phyloP scores from a whole-genome alignment of 2,888 invertebrate genomes.

The Asteroscopus sphinx region DNA sequence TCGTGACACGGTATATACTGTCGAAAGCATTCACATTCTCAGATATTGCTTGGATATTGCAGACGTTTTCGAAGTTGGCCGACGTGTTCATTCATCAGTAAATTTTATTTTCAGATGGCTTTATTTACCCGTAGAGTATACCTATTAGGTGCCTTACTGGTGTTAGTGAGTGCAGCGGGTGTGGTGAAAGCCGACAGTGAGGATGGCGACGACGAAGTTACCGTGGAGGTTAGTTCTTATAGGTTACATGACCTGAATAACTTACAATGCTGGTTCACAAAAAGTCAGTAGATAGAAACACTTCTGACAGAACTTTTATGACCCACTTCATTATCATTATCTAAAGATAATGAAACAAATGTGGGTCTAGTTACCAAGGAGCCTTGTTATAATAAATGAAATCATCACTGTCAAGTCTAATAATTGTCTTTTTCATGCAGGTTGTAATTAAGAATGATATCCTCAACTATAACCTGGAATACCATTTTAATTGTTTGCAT shows the following conservation, averaged over 20 bases:
- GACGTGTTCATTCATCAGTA: constrained; percentile 45
- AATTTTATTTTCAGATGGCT: constrained; percentile 79
- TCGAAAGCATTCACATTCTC: constrained; percentile 11
- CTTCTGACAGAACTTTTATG: constrained; percentile 9
- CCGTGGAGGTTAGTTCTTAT: constrained; percentile 81
- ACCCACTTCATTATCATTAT: constrained; percentile 50
- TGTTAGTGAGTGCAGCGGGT: constrained; percentile 65
- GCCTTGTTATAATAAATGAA: background rate
- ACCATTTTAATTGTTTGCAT: background rate
- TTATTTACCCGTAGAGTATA: constrained; percentile 69
- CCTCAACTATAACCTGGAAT: constrained; percentile 5
- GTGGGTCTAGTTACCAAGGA: constrained; percentile 4
- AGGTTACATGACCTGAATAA: constrained; percentile 68
- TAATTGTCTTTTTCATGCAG: background rate
- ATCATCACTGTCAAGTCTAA: constrained; percentile 6
- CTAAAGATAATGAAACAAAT: constrained; percentile 38
- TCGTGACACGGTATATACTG: constrained; percentile 31
- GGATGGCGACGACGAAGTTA: constrained; percentile 75
- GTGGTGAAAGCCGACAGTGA: constrained; percentile 66
- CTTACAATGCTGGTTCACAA: constrained; percentile 21
- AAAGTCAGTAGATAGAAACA: background rate
- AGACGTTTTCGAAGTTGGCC: constrained; percentile 25
- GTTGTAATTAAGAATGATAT: background rate
- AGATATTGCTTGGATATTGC: constrained; percentile 22
- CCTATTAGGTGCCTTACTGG: constrained; percentile 72